phyloP scores from a whole-genome alignment of 1,140 invertebrate genomes.

The Neuroterus valhalla region DNA sequence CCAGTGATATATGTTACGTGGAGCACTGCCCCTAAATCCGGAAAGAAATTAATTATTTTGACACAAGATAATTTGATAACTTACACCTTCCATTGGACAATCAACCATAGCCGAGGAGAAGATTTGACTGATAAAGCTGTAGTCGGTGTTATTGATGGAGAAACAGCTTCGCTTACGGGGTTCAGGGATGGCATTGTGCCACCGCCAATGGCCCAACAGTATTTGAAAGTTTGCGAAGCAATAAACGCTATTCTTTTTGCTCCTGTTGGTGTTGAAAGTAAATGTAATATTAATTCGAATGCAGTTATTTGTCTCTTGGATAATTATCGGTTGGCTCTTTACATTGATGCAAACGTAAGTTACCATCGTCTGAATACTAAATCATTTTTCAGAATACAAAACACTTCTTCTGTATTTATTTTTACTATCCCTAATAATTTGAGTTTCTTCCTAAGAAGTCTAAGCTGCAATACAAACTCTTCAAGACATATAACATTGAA shows the following conservation, averaged over 20 bases:
- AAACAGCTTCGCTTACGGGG: constrained; percentile 82
- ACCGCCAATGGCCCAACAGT: constrained; percentile 86
- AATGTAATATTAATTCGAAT: constrained; percentile 68
- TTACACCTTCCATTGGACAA: constrained; percentile 80
- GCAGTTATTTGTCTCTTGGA: constrained; percentile 60
- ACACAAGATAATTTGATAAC: constrained; percentile 75
- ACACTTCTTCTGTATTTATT: constrained; percentile 31
- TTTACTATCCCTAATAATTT: constrained; percentile 4
- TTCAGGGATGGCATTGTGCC: constrained; percentile 85
- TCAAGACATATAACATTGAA: constrained; percentile 52
- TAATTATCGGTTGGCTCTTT: constrained; percentile 59
- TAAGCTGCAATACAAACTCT: constrained; percentile 45
- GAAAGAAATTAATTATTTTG: constrained; percentile 63
- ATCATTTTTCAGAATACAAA: not conserved
- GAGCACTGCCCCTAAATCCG: constrained; percentile 59
- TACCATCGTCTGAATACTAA: not conserved
- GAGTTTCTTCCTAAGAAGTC: constrained; percentile 52
- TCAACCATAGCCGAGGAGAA: constrained; percentile 76
- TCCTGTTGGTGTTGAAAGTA: constrained; percentile 57
- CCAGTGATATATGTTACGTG: constrained; percentile 77
- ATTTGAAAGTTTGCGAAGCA: constrained; percentile 75
- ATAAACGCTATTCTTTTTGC: constrained; percentile 80
- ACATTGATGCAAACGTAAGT: constrained; percentile 56
- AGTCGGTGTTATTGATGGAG: constrained; percentile 88
- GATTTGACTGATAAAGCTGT: constrained; percentile 75